These are phyloP conservation scores for Moxostoma hubbsi DNA, from an alignment of 2,797 vertebrate genomes.

Conservation along the genomic window DNA sequence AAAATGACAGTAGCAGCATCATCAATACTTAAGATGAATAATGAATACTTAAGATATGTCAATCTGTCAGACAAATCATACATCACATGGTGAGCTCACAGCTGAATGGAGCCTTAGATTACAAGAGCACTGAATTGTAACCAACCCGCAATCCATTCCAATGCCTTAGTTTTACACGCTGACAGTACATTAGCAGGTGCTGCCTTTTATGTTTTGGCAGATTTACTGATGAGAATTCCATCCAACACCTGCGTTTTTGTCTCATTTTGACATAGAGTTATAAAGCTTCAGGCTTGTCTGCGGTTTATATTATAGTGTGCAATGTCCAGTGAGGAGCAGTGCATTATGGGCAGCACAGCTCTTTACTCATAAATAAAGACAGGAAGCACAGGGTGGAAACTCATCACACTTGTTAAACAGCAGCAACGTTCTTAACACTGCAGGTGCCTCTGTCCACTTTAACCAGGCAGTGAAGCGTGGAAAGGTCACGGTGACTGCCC, in stretches of 20 bases:
- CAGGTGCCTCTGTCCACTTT: conserved; percentile 12
- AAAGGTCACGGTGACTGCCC: conserved; percentile 44
- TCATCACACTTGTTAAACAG: conserved; percentile 24
- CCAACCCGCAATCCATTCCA: conserved; percentile 4
- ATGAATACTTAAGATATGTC: too few species aligned
- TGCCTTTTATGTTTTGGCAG: conserved; percentile 10
- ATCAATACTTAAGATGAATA: not conserved
- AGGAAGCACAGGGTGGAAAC: not conserved
- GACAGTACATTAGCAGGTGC: conserved; percentile 26
- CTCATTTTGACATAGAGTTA: conserved; percentile 1
- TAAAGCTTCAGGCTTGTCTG: conserved; percentile 34
- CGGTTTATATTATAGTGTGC: conserved; percentile 13
- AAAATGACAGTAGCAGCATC: not conserved
- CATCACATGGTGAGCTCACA: conserved; percentile 3
- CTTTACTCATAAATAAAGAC: conserved; percentile 23
- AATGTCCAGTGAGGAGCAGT: conserved; percentile 9
- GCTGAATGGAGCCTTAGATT: not conserved
- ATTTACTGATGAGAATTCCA: conserved; percentile 34
- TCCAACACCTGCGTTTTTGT: conserved; percentile 28
- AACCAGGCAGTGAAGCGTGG: conserved; percentile 30
- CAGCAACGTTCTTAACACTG: conserved; percentile 4
- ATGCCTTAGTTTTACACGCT: not conserved
- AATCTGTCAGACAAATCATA: not conserved
- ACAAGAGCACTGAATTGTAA: not conserved
- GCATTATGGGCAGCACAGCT: conserved; percentile 18